phyloP scores from a whole-genome alignment of 2,113 vertebrate species.

The Erythrolamprus reginae region DNA sequence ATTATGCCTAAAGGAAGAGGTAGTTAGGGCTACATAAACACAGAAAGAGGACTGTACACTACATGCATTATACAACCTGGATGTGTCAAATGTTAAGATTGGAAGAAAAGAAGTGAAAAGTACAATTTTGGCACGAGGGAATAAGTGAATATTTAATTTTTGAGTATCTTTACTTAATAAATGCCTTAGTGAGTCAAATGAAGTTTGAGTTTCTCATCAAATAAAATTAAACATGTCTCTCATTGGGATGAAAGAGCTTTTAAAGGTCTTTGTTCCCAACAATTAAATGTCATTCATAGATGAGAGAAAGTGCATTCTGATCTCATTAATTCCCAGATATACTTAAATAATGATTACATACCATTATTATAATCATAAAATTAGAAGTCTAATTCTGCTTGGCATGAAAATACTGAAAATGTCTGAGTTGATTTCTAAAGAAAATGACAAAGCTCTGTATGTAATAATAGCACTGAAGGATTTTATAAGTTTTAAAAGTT shows the following conservation, averaged over 20 bases:
- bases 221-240: not conserved
- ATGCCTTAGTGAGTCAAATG: not conserved
- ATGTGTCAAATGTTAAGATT: not conserved
- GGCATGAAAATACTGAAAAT: constrained; percentile 1
- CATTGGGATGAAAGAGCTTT: not conserved
- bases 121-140: not conserved
- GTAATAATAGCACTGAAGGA: not conserved
- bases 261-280: constrained; percentile 6
- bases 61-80: not conserved
- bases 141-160: not conserved
- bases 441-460: not conserved
- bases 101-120: not conserved
- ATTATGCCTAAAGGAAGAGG: not conserved
- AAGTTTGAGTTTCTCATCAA: not conserved
- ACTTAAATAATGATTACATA: constrained; percentile 4
- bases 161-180: not conserved
- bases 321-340: constrained; percentile 4
- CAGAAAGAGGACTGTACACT: not conserved
- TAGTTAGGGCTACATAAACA: not conserved
- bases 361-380: constrained; percentile 18
- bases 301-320: not conserved
- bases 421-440: rapidly evolving
- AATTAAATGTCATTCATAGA: constrained; percentile 4
- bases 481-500: not conserved
- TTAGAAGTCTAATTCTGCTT: not conserved